Evolutionary conservation across 2,797 vertebrate genomes (phyloP).

Genomic region (Limnodromus scolopaceus): DNA sequence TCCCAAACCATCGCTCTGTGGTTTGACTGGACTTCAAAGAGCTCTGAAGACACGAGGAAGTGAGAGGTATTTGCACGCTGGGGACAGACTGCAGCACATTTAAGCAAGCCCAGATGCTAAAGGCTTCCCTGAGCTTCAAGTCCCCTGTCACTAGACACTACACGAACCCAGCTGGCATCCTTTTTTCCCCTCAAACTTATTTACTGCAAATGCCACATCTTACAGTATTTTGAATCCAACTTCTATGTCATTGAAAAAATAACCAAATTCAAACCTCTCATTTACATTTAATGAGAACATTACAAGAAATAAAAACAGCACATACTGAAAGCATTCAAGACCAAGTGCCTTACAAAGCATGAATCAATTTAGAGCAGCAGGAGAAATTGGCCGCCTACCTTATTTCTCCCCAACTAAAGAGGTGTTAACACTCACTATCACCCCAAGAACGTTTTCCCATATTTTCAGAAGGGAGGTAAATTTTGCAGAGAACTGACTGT

Average conservation of each 20-base stretch:
- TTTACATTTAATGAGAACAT: background rate
- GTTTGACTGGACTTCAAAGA: background rate
- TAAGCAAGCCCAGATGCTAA: background rate
- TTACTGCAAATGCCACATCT: background rate
- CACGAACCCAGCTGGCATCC: background rate
- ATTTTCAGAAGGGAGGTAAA: background rate
- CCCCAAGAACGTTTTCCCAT: background rate
- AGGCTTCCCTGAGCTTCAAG: background rate
- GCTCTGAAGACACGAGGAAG: background rate
- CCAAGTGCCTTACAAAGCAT: background rate
- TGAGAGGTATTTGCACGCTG: background rate
- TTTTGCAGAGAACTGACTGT: background rate
- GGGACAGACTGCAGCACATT: background rate
- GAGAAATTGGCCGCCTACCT: background rate
- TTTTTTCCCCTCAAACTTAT: background rate
- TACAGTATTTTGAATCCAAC: background rate
- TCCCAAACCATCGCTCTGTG: accelerated
- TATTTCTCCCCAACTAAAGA: background rate
- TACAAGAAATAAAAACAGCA: background rate
- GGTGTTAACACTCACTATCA: background rate
- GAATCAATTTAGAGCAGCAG: background rate
- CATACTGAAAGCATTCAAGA: background rate
- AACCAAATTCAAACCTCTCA: background rate
- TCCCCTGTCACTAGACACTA: background rate
- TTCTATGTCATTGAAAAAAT: background rate